A percentile compares a stretch with the other conserved stretches of the same genome.
These are phyloP conservation scores for Chionoecetes opilio DNA, from an alignment of 1,140 invertebrate genomes.

Conservation along the genomic window DNA sequence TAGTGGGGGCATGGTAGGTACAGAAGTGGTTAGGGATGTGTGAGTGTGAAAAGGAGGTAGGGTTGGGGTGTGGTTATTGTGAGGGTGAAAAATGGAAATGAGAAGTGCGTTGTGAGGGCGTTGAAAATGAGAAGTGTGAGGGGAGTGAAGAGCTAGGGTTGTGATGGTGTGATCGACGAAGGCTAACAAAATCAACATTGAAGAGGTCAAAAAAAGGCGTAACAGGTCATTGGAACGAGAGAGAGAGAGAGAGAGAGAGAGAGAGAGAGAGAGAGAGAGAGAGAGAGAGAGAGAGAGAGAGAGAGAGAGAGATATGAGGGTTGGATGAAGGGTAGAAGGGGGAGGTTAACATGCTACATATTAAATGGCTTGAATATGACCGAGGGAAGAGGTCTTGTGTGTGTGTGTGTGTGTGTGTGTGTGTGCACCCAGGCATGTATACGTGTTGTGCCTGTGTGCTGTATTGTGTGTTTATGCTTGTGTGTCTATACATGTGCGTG, in stretches of 20 bases:
- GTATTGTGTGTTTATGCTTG: not conserved
- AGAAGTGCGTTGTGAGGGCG: not conserved
- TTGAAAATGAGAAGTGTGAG: not conserved
- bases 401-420: slow-evolving; percentile 51
- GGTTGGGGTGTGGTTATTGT: not conserved
- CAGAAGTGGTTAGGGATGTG: not conserved
- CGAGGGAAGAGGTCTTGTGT: not conserved
- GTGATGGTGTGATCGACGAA: not conserved
- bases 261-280: not conserved
- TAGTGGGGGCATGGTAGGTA: not conserved
- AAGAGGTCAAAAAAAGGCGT: not conserved
- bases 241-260: slow-evolving; percentile 25
- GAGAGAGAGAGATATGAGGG: slow-evolving; percentile 17
- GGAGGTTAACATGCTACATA: slow-evolving; percentile 1
- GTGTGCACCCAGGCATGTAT: not conserved
- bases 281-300: slow-evolving; percentile 54
- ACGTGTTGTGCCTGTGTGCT: not conserved
- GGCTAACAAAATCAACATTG: not conserved
- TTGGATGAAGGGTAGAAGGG: not conserved
- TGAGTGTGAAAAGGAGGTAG: not conserved
- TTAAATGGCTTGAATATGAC: not conserved
- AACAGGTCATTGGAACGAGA: slow-evolving; percentile 29
- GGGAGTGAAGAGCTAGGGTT: not conserved
- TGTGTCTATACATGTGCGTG: slow-evolving; percentile 29
- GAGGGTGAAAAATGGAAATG: not conserved